Conservation (phyloP, 1,140 invertebrate genomes). For the Globodera rostochiensis region DNA sequence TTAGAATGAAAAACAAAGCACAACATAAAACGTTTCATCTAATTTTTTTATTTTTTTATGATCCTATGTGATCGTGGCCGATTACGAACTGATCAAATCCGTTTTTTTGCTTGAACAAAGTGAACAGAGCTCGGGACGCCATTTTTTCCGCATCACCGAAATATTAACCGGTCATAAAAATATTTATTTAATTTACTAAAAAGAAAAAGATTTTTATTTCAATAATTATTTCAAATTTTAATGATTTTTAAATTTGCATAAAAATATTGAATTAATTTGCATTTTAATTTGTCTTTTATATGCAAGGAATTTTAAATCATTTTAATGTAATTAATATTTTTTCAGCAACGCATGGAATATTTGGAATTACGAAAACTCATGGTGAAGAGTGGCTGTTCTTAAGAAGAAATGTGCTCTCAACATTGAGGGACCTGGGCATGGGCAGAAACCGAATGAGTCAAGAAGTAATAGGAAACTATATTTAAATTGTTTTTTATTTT, state of each 20-base stretch:
- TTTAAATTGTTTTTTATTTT: not conserved
- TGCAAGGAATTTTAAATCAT: not conserved
- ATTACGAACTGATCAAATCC: constrained; percentile 6
- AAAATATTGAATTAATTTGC: not conserved
- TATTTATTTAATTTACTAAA: not conserved
- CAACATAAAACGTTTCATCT: not conserved
- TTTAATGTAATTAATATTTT: not conserved
- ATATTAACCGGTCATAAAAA: not conserved
- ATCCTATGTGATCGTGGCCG: constrained; percentile 19
- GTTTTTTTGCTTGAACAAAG: not conserved
- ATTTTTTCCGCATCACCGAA: constrained; percentile 16
- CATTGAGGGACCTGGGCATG: constrained; percentile 23
- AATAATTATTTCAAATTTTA: too few relatives aligned
- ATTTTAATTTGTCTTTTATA: not conserved
- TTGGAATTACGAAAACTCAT: constrained; percentile 8
- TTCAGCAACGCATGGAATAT: constrained; percentile 7
- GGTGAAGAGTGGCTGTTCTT: constrained; percentile 17
- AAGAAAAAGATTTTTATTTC: not conserved
- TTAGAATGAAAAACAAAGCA: too few relatives aligned
- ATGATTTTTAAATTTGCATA: too few relatives aligned
- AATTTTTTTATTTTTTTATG: not conserved
- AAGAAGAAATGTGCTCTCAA: constrained; percentile 1
- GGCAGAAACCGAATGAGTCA: constrained; percentile 16
- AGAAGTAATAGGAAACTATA: not conserved
- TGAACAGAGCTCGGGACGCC: not conserved